phyloP scores from a whole-genome alignment of 2,113 vertebrate genomes.

The Seriola quinqueradiata region DNA sequence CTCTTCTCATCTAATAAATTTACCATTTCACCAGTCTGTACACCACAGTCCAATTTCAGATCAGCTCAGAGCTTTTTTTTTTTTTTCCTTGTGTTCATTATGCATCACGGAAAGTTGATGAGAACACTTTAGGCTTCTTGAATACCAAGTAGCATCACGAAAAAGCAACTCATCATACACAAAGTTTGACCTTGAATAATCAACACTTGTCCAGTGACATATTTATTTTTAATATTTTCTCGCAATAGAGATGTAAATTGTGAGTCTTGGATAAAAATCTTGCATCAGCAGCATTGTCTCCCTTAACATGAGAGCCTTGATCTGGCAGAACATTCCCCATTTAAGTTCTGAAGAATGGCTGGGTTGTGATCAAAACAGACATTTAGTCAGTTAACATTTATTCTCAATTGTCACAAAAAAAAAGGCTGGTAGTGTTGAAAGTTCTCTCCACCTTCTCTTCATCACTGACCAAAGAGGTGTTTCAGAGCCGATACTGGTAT shows the following conservation, averaged over 20 bases:
- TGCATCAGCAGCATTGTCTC: neutral
- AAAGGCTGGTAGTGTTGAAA: neutral
- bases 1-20: constrained; percentile 48
- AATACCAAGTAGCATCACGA: constrained; percentile 30
- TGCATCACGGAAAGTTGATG: constrained; percentile 39
- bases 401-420: no score
- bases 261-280: neutral
- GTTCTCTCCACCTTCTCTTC: neutral
- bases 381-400: neutral
- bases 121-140: constrained; percentile 19
- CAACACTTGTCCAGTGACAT: neutral
- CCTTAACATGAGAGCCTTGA: neutral
- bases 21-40: constrained; percentile 29
- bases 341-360: neutral
- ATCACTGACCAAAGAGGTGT: neutral
- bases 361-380: neutral
- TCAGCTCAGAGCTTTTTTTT: constrained; percentile 32
- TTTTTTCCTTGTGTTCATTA: constrained; percentile 33
- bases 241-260: neutral
- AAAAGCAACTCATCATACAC: constrained; percentile 14
- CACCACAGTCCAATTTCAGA: constrained; percentile 35
- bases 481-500: no score
- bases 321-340: neutral
- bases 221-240: neutral
- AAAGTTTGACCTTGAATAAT: constrained; percentile 10